Base-by-base conservation (phyloP, 2,888 invertebrate species). In the Gastracanthus pulcherrimus region DNA sequence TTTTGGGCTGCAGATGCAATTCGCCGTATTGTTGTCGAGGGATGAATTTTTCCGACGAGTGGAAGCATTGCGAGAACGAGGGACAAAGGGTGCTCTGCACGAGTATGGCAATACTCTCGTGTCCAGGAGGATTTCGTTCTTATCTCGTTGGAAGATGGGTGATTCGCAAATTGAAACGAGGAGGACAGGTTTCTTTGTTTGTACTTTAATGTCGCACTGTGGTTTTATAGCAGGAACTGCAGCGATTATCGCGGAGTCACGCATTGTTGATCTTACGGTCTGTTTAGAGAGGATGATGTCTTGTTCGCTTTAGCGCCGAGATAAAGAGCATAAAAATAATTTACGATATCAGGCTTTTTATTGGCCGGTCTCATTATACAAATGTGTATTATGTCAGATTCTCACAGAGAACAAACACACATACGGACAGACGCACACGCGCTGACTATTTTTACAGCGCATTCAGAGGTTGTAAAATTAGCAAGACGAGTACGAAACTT, bases 251-350 rank as follows among this genome's bases (percentile, higher is more conserved):
- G 29, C n/a, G 7, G 45, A 72, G 72, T 75, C 64, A 36, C 75
- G 76, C 67, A 69, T 76, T 60, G 69, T 76, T 76, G 69, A 34
- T 48, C 69, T 69, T 60, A 87, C 87, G 88, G 87, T 88, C 87
- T 88, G 86, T 89, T 89, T 89, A 86, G 87, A 87, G 45, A 3
- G 11, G 62, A 41, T 34, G 62, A 29, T 45, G 51, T 70, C 31
- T 78, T 48, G 29, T 64, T 72, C 11, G 31, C 69, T 38, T 34
- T 48, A 74, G 38, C 55, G 86, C 85, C 86, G 87, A 87, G 87
- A 87, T 84, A 87, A 87, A 89, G 45, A 38, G 41, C 66, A 71
- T 74, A 69, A 76, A 77, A 66, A 58, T 36, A 71, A 82, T 79
- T 82, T 82, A 79, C 79, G 75, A 79, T 79, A 72, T 75, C 71